phyloP scores from a whole-genome alignment of 2,888 invertebrate species.

The Pterobdella sp. region DNA sequence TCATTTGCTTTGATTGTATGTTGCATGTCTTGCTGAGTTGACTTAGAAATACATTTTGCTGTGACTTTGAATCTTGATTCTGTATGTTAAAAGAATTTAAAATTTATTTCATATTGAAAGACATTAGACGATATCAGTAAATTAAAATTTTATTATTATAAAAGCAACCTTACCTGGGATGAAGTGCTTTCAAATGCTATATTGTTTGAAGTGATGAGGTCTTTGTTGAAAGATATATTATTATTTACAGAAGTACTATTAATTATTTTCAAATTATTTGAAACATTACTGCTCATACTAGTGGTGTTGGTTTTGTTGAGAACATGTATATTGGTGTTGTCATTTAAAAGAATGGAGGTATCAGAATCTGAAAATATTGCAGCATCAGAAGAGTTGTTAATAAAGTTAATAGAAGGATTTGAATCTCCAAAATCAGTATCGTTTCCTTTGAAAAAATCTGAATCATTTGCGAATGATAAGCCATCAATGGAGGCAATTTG shows the following conservation, averaged over 20 bases:
- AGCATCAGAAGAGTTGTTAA: not conserved
- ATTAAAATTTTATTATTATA: not conserved
- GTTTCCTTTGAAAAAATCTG: not conserved
- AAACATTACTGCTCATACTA: not conserved
- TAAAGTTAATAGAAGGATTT: not conserved
- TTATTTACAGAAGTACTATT: not conserved
- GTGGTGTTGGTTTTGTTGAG: conserved; percentile 2
- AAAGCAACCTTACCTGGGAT: not conserved
- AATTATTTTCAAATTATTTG: not conserved
- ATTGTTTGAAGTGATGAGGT: not conserved
- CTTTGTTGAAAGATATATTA: not conserved
- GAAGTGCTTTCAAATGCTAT: too few relatives aligned
- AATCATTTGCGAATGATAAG: not conserved
- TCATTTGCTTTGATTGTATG: not conserved
- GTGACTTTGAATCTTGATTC: not conserved
- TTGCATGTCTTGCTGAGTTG: too few relatives aligned
- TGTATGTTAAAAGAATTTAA: too few relatives aligned
- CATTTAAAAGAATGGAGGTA: not conserved
- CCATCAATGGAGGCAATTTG: not conserved
- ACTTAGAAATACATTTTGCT: not conserved
- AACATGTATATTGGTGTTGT: not conserved
- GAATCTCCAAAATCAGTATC: not conserved
- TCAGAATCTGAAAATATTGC: not conserved
- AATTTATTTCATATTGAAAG: not conserved
- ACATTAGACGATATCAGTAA: not conserved